phyloP scores from a whole-genome alignment of 2,113 vertebrate species.

The Ammodytes marinus region DNA sequence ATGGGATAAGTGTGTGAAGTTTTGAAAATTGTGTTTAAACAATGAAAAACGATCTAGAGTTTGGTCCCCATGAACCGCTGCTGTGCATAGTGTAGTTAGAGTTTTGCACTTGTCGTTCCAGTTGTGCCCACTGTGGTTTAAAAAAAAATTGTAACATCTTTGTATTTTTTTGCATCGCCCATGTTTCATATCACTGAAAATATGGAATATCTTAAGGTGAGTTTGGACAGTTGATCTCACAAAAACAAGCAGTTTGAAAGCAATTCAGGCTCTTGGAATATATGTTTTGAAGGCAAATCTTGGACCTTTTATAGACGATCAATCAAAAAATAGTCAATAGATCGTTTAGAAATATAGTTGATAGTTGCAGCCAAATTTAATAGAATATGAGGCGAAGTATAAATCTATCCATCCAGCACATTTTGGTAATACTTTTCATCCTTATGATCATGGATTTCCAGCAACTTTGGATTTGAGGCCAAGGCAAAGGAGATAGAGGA shows the following conservation, averaged over 20 bases:
- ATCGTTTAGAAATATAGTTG: not conserved
- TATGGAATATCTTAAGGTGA: not conserved
- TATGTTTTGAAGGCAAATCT: not conserved
- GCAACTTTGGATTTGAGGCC: not conserved
- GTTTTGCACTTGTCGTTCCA: too few relatives aligned
- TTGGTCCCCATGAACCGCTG: too few relatives aligned
- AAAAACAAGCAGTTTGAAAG: not conserved
- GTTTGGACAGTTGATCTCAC: not conserved
- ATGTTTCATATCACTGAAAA: not conserved
- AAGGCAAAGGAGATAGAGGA: conserved; percentile 13
- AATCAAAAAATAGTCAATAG: not conserved
- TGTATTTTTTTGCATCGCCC: not conserved
- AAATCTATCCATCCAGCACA: not conserved
- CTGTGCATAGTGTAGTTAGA: too few relatives aligned
- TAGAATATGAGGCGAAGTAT: not conserved
- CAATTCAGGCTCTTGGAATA: too few relatives aligned
- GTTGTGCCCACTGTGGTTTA: too few relatives aligned
- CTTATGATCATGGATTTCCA: not conserved
- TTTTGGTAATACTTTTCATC: conserved; percentile 1
- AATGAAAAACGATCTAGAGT: too few relatives aligned
- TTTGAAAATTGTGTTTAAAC: too few relatives aligned
- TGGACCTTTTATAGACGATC: not conserved
- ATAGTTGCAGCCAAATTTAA: not conserved
- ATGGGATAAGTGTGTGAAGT: too few relatives aligned
- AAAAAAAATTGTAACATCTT: not conserved